These are phyloP conservation scores for Pachyramphus minor DNA, from an alignment of 2,113 vertebrate genomes.

Conservation along the genomic window DNA sequence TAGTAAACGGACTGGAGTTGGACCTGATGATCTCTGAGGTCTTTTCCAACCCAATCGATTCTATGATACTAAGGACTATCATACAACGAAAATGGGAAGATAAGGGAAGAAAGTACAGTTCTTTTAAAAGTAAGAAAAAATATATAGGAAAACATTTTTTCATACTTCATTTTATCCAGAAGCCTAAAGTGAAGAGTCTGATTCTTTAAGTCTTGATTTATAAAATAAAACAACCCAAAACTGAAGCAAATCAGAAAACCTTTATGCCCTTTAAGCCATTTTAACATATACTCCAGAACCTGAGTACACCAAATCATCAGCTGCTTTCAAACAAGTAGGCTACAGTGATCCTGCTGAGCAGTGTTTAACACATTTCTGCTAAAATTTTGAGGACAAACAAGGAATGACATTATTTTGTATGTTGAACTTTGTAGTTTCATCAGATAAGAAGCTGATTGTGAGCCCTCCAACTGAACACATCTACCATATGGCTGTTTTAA, in stretches of 20 bases:
- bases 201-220: background rate
- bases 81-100: background rate
- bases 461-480: background rate
- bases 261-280: background rate
- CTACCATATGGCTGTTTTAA: background rate
- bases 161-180: background rate
- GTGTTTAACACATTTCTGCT: background rate
- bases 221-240: background rate
- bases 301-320: background rate
- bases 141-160: background rate
- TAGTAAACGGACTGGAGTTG: no score
- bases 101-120: background rate
- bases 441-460: background rate
- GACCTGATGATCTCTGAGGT: no score
- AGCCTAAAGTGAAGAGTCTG: background rate
- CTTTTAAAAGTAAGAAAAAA: background rate
- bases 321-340: background rate
- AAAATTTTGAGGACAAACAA: background rate
- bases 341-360: background rate
- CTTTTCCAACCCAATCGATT: no score
- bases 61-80: background rate
- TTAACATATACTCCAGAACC: background rate
- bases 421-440: background rate
- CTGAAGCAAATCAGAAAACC: background rate
- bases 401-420: background rate